phyloP scores from a whole-genome alignment of 2,113 vertebrate genomes.

The Pica pica region DNA sequence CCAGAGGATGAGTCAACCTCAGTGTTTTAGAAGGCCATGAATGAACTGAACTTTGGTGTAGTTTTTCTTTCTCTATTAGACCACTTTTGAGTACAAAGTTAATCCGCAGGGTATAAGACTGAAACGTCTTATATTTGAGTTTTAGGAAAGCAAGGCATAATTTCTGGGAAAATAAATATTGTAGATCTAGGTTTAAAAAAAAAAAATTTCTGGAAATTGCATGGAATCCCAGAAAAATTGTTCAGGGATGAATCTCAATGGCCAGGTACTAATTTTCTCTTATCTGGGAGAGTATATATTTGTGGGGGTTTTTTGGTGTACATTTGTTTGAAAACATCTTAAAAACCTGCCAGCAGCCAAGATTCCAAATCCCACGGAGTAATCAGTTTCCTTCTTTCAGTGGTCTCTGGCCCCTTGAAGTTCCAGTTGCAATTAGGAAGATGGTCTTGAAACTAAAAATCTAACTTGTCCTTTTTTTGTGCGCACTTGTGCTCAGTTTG shows the following conservation, averaged over 20 bases:
- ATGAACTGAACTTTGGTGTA: not conserved
- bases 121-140: not conserved
- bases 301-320: not conserved
- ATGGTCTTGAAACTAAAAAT: not conserved
- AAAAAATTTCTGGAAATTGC: not conserved
- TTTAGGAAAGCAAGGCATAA: not conserved
- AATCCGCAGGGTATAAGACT: not conserved
- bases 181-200: not conserved
- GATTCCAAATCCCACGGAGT: not conserved
- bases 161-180: not conserved
- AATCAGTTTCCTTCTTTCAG: not conserved
- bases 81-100: not conserved
- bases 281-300: not conserved
- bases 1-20: not conserved
- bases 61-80: not conserved
- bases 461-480: not conserved
- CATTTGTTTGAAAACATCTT: not conserved
- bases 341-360: not conserved
- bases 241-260: not conserved
- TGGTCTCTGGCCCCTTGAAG: not conserved
- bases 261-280: not conserved
- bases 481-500: not conserved
- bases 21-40: not conserved
- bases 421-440: not conserved
- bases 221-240: not conserved